Base-by-base conservation (phyloP, 2,113 vertebrate genomes). In the Elephas maximus region DNA sequence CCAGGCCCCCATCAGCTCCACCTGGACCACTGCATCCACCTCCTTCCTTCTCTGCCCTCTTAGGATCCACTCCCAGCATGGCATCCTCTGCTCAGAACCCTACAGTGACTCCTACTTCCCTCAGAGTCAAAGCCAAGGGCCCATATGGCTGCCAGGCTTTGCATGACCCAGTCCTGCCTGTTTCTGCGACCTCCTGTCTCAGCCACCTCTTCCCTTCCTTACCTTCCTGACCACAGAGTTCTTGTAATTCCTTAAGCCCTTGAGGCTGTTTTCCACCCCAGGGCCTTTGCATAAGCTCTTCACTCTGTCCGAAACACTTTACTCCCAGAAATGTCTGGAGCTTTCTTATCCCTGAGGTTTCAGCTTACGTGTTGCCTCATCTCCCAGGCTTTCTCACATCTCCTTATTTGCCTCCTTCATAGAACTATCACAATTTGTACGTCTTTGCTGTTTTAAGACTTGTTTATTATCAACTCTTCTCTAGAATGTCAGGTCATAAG, bases 101-200 rank as follows among this genome's bases (percentile, higher is more conserved):
- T 9, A 8, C 1, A 11, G 6, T 14, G 67, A 28, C 9, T 4
- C 23, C 65, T 23, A 8, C 18, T 2, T 8, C 0, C 0, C n/a
- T 80, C 53, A 17, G 30, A 30, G 69, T 48, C 44, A 60, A 48
- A 73, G 51, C 67, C 51, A 7, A 53, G 33, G n/a, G 8, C 53
- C 15, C 48, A 18, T 23, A 63, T 30, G 28, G 51, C 15, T 3
- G 60, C 37, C 1, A 18, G 87, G 18, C 30, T 69, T 74, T 73
- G 45, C 1, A 1, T 14, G 74, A 41, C n/a, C 48, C 0, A 0
- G 20, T 3, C 12, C 37, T 7, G 20, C 18, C 48, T n/a, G 30
- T 1, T 8, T 12, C 30, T 15, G 28, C 37, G 8, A 0, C 44
- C 63, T n/a, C 57, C 67, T 9, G 2, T 1, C 8, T 37, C 9